Base-by-base conservation (phyloP, 2,888 invertebrate genomes). In the Helobdella robusta region DNA sequence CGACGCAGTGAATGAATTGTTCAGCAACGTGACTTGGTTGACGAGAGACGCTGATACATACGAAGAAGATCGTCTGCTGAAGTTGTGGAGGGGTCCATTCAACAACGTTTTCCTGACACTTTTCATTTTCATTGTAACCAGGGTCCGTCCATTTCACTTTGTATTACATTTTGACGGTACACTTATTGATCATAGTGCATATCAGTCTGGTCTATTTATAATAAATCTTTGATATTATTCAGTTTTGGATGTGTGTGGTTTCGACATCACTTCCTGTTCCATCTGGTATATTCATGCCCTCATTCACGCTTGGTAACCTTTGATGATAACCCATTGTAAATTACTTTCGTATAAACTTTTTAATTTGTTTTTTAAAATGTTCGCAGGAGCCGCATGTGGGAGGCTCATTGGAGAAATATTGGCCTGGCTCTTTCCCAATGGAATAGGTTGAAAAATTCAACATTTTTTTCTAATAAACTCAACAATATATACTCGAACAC, bases 221-320 rank as follows among this genome's bases (percentile, higher is more conserved):
- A n/a, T n/a, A n/a, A n/a, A n/a, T n/a, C n/a, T n/a, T n/a, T n/a
- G n/a, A n/a, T n/a, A n/a, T n/a, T n/a, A n/a, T n/a, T n/a, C 72
- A 80, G 79, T 79, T 79, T 72, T 72, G 76, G 73, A 78, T 78
- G 74, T 74, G 81, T 8, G 81, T 82, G 6, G 70, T 97, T 69
- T 89, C 92, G 59, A 92, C 92, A 65, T 97, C 98, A 0, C 86
- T 98, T 66, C 97, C 98, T 0, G 92, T 98, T 3, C 97, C 98
- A 0, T 90, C 92, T n/a, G 98, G 98, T 50, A 89, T 92, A 72
- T 95, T 97, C 82, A 94, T 95, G 75, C 97, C 95, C 0, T 90
- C 94, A 0, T 94, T 97, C 80, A 93, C 94, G 81, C 90, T 95
- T 76, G 94, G 94, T 79, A 69, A 70, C 75, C 69, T 40, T n/a